phyloP scores from a whole-genome alignment of 1,140 invertebrate species.

The Eueides isabella region DNA sequence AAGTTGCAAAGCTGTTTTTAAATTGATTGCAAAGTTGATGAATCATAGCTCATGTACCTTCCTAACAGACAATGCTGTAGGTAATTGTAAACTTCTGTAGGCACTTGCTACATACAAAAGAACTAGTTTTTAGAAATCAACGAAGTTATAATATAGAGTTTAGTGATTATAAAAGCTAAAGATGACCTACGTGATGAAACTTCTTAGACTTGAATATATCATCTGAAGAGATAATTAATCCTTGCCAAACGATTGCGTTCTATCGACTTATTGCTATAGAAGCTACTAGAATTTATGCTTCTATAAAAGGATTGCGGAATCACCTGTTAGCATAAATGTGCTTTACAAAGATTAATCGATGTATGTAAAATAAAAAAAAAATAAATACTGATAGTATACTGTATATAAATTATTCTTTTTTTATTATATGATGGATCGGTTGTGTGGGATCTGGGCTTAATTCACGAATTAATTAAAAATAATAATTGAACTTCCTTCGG shows the following conservation, averaged over 20 bases:
- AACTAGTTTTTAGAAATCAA: background rate
- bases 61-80: background rate
- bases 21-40: background rate
- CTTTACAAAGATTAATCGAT: conserved; percentile 9
- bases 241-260: background rate
- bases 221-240: background rate
- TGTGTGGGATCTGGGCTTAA: too few species aligned
- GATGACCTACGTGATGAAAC: background rate
- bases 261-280: background rate
- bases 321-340: background rate
- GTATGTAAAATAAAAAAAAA: background rate
- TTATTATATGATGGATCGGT: too few species aligned
- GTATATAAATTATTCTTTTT: too few species aligned
- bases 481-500: too few species aligned
- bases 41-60: background rate
- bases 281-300: background rate
- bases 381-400: too few species aligned
- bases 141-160: background rate
- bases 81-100: background rate
- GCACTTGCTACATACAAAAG: background rate
- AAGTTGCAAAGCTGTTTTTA: background rate
- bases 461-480: too few species aligned
- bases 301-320: conserved; percentile 12
- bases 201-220: background rate
- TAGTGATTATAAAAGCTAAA: background rate